Evolutionary conservation across 23 tunicate genomes (phyloP).

Genomic region (Halocynthia aurantium): DNA sequence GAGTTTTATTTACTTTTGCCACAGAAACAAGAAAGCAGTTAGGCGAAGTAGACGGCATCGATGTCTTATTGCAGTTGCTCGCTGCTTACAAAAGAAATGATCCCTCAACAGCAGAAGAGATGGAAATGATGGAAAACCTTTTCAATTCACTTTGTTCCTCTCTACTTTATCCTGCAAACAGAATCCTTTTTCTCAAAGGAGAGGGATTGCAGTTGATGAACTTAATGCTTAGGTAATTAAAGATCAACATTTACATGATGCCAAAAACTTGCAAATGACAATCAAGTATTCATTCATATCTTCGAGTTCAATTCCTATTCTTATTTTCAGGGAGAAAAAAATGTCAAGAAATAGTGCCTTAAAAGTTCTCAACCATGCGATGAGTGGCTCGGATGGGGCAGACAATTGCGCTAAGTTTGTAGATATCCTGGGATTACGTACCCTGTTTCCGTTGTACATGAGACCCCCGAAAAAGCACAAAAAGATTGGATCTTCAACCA

Average conservation of each 20-base stretch:
- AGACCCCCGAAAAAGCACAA: slow-evolving; percentile 86
- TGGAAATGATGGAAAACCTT: slow-evolving; percentile 92
- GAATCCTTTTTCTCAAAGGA: slow-evolving; percentile 76
- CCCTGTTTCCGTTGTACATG: slow-evolving; percentile 94
- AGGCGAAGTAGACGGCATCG: slow-evolving; percentile 91
- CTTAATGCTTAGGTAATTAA: slow-evolving; percentile 40
- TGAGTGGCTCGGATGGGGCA: slow-evolving; percentile 82
- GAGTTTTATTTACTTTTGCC: too few species aligned
- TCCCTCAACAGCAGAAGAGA: slow-evolving; percentile 73
- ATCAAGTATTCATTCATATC: neutral
- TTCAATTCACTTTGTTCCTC: slow-evolving; percentile 86
- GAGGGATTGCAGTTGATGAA: slow-evolving; percentile 98
- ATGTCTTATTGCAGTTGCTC: slow-evolving; percentile 72
- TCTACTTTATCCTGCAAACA: slow-evolving; percentile 44
- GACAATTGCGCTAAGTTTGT: slow-evolving; percentile 87
- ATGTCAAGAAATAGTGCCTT: slow-evolving; percentile 90
- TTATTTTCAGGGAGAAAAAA: slow-evolving; percentile 63
- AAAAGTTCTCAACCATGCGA: slow-evolving; percentile 88
- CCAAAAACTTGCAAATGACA: neutral
- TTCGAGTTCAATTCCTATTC: neutral
- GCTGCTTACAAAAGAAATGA: slow-evolving; percentile 87
- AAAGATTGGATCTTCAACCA: slow-evolving; percentile 64
- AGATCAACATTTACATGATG: neutral
- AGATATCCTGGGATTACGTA: slow-evolving; percentile 83
- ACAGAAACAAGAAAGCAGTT: slow-evolving; percentile 34